Base-by-base conservation (phyloP, 2,888 invertebrate genomes). In the Eristalis intricaria region DNA sequence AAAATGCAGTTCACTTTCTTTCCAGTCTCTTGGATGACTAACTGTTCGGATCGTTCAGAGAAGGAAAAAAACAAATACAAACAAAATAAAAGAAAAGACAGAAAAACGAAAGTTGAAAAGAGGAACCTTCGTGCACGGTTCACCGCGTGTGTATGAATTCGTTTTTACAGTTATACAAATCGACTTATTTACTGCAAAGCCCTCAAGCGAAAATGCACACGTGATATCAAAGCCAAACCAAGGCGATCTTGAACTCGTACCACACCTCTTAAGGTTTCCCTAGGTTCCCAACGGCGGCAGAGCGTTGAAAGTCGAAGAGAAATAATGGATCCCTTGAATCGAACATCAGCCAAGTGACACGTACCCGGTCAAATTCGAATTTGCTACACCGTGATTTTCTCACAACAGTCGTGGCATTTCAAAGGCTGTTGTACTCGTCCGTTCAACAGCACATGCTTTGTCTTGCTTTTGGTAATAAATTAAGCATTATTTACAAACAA, bases 191-290 rank as follows among this genome's bases (percentile, higher is more conserved):
- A 15, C 43, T 22, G 29, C n/a, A n/a, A 38, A 35, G 13, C 35
- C 56, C 23, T 43, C n/a, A 10, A 32, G 32, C 32, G 32, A 32
- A n/a, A 32, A 32, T 32, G 35, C 19, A 43, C 32, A 50, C 19
- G 32, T 5, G 13, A 65, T 23, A 15, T 50, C 19, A 26, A 50
- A 70, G 40, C 60, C 29, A 64, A 71, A 71, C 43, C 35, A 43
- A 70, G 4, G 2, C 75, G 60, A 71, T 76, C 76, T 68, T 82
- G 65, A 76, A 76, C 76, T 70, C 38, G 70, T 80, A 50, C 64
- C 29, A 71, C 65, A 65, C 74, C 73, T 32, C 32, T 74, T 84
- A 74, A 32, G 38, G 38, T 38, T 13, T 38, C 13, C 13, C 13
- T 11, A 43, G 38, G 35, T 29, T 38, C 15, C 43, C 73, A 58